These are phyloP conservation scores for Calonectris borealis DNA, from an alignment of 2,113 vertebrate genomes.

Conservation along the genomic window DNA sequence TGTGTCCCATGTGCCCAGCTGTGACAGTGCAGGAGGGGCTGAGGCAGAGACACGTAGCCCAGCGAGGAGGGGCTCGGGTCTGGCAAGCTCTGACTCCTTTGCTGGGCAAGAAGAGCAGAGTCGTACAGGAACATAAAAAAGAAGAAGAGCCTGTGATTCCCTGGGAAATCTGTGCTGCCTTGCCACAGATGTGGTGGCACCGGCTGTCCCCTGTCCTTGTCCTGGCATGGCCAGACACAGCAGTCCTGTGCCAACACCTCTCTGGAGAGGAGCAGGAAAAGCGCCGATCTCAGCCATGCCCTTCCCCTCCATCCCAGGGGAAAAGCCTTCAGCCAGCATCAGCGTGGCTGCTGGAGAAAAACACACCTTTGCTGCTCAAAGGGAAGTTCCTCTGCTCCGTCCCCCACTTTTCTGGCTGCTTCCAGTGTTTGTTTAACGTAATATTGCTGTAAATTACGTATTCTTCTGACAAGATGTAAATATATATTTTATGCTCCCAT, in stretches of 20 bases:
- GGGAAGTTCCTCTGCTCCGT: neutral
- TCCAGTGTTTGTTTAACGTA: neutral
- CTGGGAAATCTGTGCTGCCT: neutral
- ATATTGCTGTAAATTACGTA: neutral
- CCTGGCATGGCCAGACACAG: neutral
- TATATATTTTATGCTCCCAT: constrained; percentile 34
- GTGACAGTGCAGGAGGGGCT: neutral
- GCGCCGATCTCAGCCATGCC: neutral
- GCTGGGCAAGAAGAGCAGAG: neutral
- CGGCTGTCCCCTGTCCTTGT: neutral
- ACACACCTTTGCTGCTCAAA: neutral
- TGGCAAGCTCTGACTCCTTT: neutral
- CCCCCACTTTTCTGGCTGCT: neutral
- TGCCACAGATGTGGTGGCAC: neutral
- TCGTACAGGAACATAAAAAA: neutral
- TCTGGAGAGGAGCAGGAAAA: neutral
- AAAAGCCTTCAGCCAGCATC: neutral
- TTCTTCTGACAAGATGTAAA: neutral
- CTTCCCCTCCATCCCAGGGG: neutral
- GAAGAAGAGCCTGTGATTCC: neutral
- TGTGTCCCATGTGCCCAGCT: neutral
- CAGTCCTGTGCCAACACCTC: neutral
- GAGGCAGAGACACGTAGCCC: neutral
- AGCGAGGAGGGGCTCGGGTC: rapidly evolving
- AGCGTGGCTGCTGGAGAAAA: neutral